Percentiles rank a stretch among this genome's conserved stretches.
These are phyloP conservation scores for Mactra quadrangularis DNA, from an alignment of 1,140 invertebrate species.

Conservation along the genomic window DNA sequence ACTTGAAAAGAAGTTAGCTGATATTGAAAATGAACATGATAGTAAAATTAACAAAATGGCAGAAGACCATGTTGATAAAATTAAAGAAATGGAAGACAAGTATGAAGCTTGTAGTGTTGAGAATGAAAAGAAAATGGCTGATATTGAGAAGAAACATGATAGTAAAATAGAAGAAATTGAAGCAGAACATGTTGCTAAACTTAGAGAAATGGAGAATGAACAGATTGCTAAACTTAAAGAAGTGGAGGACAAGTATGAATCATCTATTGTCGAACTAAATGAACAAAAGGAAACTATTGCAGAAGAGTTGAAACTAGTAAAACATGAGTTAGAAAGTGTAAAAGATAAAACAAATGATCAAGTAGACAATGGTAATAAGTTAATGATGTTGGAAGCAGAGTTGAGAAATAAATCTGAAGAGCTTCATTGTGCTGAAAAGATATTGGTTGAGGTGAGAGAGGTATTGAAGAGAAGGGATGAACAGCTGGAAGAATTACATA, in stretches of 20 bases:
- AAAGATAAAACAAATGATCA: not conserved
- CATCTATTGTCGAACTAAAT: not conserved
- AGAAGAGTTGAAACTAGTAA: not conserved
- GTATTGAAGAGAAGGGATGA: constrained; percentile 35
- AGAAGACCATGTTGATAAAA: too few relatives aligned
- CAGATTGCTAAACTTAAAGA: not conserved
- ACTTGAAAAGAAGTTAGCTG: not conserved
- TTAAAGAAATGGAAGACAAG: too few relatives aligned
- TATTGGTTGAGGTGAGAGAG: constrained; percentile 30
- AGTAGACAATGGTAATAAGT: not conserved
- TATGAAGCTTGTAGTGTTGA: not conserved
- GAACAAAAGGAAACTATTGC: not conserved
- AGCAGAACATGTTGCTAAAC: not conserved
- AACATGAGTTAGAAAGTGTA: not conserved
- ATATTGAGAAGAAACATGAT: not conserved
- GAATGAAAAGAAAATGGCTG: too few relatives aligned
- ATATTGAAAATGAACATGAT: constrained; percentile 8
- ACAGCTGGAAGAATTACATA: constrained; percentile 26
- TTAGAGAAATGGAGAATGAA: not conserved
- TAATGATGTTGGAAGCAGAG: not conserved
- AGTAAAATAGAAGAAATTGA: not conserved
- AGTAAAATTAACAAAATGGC: not conserved
- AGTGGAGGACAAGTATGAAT: not conserved
- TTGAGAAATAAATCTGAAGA: constrained; percentile 19
- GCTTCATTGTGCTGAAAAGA: constrained; percentile 17